Evolutionary conservation across 2,797 vertebrate genomes (phyloP).

Genomic region (Sciurus vulgaris): DNA sequence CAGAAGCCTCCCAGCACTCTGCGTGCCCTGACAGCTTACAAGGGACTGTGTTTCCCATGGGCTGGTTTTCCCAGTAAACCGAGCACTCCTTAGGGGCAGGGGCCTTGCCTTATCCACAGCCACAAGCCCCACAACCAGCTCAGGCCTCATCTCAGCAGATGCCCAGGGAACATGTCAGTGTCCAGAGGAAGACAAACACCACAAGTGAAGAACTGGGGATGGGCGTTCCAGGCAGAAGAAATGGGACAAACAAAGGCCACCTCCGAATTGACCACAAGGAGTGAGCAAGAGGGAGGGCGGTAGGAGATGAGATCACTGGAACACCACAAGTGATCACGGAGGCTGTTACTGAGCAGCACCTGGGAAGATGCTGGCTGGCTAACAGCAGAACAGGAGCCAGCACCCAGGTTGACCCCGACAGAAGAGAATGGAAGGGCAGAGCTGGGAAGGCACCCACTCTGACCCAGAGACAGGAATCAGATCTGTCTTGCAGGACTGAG

Average conservation of each 20-base stretch:
- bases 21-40: too few species aligned
- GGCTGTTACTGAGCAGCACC: not conserved
- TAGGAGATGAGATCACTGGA: not conserved
- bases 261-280: not conserved
- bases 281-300: not conserved
- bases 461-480: not conserved
- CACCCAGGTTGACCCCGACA: not conserved
- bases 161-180: not conserved
- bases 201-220: not conserved
- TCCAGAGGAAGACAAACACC: not conserved
- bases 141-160: not conserved
- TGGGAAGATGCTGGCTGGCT: not conserved
- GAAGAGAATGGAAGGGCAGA: not conserved
- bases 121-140: not conserved
- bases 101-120: not conserved
- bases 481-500: not conserved
- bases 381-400: not conserved
- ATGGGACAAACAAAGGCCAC: not conserved
- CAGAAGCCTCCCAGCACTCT: not conserved
- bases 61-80: not conserved
- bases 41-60: not conserved
- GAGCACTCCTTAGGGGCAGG: not conserved
- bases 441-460: not conserved
- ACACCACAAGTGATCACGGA: not conserved
- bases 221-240: not conserved